Percentiles rank a stretch among this genome's conserved stretches.
These are phyloP conservation scores for Pygoscelis adeliae DNA, from an alignment of 2,113 vertebrate genomes.

Conservation along the genomic window DNA sequence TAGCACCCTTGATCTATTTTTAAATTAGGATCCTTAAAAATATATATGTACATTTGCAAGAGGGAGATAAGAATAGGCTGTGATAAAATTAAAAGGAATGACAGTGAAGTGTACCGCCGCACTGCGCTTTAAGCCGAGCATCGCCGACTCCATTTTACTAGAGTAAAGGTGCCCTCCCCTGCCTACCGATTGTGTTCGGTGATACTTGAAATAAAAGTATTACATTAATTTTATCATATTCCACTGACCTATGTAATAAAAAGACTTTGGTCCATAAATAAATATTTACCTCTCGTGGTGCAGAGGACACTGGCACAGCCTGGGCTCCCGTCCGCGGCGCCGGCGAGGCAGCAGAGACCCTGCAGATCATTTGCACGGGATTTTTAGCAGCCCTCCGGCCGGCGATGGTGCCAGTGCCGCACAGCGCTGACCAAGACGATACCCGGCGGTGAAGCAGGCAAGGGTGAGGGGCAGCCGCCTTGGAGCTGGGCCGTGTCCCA, in stretches of 20 bases:
- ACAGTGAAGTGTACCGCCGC: neutral
- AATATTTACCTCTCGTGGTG: neutral
- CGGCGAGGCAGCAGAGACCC: neutral
- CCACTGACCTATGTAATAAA: neutral
- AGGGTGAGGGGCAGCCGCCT: neutral
- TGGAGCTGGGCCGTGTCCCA: neutral
- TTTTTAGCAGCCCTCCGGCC: neutral
- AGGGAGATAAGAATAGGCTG: neutral
- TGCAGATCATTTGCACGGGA: too few relatives aligned
- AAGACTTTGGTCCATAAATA: neutral
- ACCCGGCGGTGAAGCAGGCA: rapidly evolving
- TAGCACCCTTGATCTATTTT: constrained; percentile 3
- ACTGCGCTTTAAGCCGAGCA: neutral
- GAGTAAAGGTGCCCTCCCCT: neutral
- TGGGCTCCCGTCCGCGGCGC: rapidly evolving
- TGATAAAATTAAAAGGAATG: neutral
- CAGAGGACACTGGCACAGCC: neutral
- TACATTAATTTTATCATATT: neutral
- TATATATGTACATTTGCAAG: neutral
- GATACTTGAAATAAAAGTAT: neutral
- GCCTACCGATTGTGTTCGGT: neutral
- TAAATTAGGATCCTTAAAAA: neutral
- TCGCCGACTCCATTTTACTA: neutral
- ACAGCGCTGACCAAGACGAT: rapidly evolving
- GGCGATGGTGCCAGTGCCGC: rapidly evolving